Evolutionary conservation across 2,113 vertebrate species (phyloP), one percentile per base, ranked within the genome.

Genomic region (Promerops cafer): DNA sequence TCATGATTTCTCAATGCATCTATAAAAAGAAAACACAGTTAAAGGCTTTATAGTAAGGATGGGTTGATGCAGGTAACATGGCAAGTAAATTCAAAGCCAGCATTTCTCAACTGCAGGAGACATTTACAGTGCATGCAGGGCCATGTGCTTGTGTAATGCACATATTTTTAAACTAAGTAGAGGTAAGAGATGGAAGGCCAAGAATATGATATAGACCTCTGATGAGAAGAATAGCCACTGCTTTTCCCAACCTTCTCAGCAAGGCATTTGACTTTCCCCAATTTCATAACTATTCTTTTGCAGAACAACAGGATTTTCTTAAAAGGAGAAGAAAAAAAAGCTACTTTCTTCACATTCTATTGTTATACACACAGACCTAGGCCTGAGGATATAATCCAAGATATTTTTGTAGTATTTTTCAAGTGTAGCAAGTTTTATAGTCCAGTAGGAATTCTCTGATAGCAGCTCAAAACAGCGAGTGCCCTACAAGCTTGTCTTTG

Each of bases 401-500:
- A 47, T 57, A 54, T 63, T 89, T 93, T 57, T 91, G 42, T 78
- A 83, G 37, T 53, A 49, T 84, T 90, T 94, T 94, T 89, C 57
- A 90, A 79, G 81, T 82, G 69, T 60, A 84, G 52, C 47, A 69
- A 69, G 50, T 24, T 24, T 86, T 77, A 60, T 75, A 26, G 40
- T 88, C 76, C 9, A 0, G 28, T n/a, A 83, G 60, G 79, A 93
- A 78, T 86, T 81, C 35, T 61, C 15, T 66, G 74, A 72, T 1
- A 9, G 31, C 11, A 79, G 23, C 83, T 87, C 16, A 71, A 95
- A 95, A 81, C 72, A 66, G 52, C 2, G 19, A 71, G 52, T 83
- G 86, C 71, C 93, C 80, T 93, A 75, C 64, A 90, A 81, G 68
- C 45, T 86, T 65, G 76, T 82, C 83, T 95, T 86, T 81, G 23